Percentiles rank a stretch among this genome's conserved stretches.
Evolutionary conservation across 2,797 vertebrate species (phyloP).

Genomic region (Molossus molossus): DNA sequence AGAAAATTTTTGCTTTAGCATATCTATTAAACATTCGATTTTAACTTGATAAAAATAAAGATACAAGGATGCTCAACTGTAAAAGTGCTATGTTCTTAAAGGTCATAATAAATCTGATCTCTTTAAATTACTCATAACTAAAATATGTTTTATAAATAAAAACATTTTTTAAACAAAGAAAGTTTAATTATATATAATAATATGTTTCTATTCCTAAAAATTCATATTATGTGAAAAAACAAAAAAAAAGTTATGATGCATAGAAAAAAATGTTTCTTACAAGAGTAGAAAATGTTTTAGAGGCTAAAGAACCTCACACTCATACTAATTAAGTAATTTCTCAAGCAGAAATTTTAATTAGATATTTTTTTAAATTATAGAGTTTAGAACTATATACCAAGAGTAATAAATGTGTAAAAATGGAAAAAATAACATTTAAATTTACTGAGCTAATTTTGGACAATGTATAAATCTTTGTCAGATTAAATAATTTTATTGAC

Average conservation of each 20-base stretch:
- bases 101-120: neutral
- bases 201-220: neutral
- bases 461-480: neutral
- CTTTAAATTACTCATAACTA: neutral
- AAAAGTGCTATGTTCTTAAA: neutral
- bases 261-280: neutral
- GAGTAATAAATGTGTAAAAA: neutral
- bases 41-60: neutral
- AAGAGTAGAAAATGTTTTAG: neutral
- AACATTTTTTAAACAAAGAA: neutral
- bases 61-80: neutral
- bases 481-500: neutral
- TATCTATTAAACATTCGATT: neutral
- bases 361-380: neutral
- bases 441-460: neutral
- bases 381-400: neutral
- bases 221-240: constrained; percentile 21
- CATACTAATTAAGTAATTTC: neutral
- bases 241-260: neutral
- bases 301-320: neutral
- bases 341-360: neutral
- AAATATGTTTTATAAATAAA: neutral
- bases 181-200: neutral
- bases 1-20: neutral
- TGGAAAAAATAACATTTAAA: neutral